Percentiles rank a stretch among this genome's conserved stretches.
phyloP scores from a whole-genome alignment of 2,888 invertebrate genomes.

The Pteria penguin region DNA sequence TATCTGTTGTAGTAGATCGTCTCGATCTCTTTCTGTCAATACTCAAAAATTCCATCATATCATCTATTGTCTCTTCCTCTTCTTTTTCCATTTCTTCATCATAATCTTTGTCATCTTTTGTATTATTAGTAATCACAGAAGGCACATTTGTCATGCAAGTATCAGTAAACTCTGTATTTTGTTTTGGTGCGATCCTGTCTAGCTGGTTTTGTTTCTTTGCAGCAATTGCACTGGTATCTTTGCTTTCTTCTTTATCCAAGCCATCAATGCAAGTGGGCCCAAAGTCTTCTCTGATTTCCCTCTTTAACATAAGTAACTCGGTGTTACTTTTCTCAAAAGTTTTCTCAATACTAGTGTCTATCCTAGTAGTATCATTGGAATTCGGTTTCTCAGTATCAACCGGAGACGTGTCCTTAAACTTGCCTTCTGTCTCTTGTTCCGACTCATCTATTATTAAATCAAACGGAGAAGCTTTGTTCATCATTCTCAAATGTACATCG shows the following conservation, averaged over 20 bases:
- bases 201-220: too few species aligned
- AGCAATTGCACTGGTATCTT: too few species aligned
- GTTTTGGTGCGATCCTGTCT: not conserved
- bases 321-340: not conserved
- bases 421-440: conserved; percentile 41
- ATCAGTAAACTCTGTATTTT: not conserved
- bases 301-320: not conserved
- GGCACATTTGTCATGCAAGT: not conserved
- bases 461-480: conserved; percentile 1
- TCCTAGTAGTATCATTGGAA: not conserved
- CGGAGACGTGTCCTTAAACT: not conserved
- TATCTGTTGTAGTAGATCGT: conserved; percentile 33
- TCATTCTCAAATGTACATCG: conserved; percentile 27
- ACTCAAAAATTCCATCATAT: conserved; percentile 26
- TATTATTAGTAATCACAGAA: not conserved
- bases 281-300: not conserved
- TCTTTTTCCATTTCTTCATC: not conserved
- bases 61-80: conserved; percentile 19
- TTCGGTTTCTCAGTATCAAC: not conserved
- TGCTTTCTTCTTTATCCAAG: not conserved
- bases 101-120: not conserved
- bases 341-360: not conserved
- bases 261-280: too few species aligned
- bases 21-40: conserved; percentile 24
- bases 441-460: conserved; percentile 40